These are phyloP conservation scores for Malurus splendens DNA, from an alignment of 2,797 vertebrate species.

Conservation along the genomic window DNA sequence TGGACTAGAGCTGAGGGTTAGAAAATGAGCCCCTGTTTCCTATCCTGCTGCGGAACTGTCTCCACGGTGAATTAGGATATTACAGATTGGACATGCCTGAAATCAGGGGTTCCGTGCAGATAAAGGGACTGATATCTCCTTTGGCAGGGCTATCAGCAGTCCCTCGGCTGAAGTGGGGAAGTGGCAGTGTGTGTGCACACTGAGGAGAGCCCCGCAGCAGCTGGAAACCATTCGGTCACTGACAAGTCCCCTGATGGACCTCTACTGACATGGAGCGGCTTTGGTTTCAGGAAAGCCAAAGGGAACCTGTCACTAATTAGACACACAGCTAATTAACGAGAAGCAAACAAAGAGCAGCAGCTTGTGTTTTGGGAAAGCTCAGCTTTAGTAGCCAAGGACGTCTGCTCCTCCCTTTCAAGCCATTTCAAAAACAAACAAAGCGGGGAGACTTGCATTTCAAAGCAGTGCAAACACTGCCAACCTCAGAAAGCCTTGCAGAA, in stretches of 20 bases:
- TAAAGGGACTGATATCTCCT: not conserved
- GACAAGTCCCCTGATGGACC: slow-evolving; percentile 57
- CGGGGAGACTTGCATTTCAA: slow-evolving; percentile 41
- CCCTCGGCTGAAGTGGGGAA: not conserved
- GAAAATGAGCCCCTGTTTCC: not conserved
- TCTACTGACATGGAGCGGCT: slow-evolving; percentile 36
- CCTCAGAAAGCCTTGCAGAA: slow-evolving; percentile 37
- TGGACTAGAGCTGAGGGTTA: not conserved
- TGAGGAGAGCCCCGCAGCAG: slow-evolving; percentile 1
- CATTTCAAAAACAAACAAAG: slow-evolving; percentile 62
- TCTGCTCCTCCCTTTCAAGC: slow-evolving; percentile 44
- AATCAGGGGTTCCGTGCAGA: not conserved
- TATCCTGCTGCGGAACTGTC: not conserved
- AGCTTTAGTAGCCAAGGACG: slow-evolving; percentile 33
- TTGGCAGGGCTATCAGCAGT: not conserved
- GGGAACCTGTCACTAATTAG: slow-evolving; percentile 66
- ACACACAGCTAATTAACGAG: slow-evolving; percentile 68
- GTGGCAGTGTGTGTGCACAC: not conserved
- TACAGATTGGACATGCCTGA: not conserved
- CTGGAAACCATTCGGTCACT: slow-evolving; percentile 60
- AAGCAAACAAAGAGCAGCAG: slow-evolving; percentile 63
- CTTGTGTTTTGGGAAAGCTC: slow-evolving; percentile 62
- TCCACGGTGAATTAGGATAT: not conserved
- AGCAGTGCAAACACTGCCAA: slow-evolving; percentile 50
- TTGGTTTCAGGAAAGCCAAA: slow-evolving; percentile 63